A percentile compares a stretch with the other conserved stretches of the same genome.
phyloP scores from a whole-genome alignment of 1,140 invertebrate genomes.

The Calycopis cecrops region DNA sequence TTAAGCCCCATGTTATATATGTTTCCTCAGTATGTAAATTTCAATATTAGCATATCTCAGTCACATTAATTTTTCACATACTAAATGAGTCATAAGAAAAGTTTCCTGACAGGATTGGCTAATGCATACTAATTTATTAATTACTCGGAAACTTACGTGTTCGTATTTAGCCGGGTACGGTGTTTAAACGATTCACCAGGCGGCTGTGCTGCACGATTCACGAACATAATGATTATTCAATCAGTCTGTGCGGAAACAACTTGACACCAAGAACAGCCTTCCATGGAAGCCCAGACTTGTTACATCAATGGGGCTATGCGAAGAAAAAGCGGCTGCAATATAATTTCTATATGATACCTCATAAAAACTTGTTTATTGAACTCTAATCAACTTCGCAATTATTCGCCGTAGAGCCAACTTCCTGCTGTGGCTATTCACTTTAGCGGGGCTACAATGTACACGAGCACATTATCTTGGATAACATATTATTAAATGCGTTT shows the following conservation, averaged over 20 bases:
- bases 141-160: conserved; percentile 29
- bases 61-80: conserved; percentile 14
- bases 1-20: no score
- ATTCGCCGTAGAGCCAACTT: conserved; percentile 10
- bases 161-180: conserved; percentile 22
- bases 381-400: conserved; percentile 17
- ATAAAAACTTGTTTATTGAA: conserved; percentile 15
- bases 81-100: conserved; percentile 20
- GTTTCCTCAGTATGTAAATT: background rate
- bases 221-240: conserved; percentile 28
- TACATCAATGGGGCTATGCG: conserved; percentile 14
- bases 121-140: conserved; percentile 33
- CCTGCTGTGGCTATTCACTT: conserved; percentile 2
- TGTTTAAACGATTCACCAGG: conserved; percentile 25
- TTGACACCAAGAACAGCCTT: conserved; percentile 12
- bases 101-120: conserved; percentile 19
- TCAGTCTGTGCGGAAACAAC: conserved; percentile 25
- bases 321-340: conserved; percentile 13
- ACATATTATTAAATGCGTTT: no score
- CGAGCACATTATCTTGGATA: no score
- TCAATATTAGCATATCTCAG: conserved; percentile 10
- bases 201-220: conserved; percentile 29
- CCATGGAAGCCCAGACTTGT: conserved; percentile 12
- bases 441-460: background rate
- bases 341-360: conserved; percentile 17